Evolutionary conservation across 2,888 invertebrate genomes (phyloP), one percentile per base, ranked within the genome.

Genomic region (Hedya salicella): DNA sequence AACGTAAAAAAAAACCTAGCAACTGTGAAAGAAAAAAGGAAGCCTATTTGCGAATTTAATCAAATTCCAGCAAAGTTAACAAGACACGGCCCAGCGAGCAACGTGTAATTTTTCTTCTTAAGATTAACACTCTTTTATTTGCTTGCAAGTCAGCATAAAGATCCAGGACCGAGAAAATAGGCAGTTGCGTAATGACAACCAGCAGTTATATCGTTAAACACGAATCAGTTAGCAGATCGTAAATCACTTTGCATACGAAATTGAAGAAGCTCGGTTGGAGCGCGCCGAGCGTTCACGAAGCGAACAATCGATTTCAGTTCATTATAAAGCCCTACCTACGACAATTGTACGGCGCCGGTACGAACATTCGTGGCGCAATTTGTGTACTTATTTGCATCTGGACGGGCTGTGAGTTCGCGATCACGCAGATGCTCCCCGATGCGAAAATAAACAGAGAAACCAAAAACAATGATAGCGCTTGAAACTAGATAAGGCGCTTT

Each of bases 341-440:
- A 68, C 81, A 78, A 87, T 86, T 82, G 80, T 79, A 78, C 80
- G 81, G 82, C 80, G 82, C 85, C 81, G 78, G 82, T 82, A 83
- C 81, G 82, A 85, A 84, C 78, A 83, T 84, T 85, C 81, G 80
- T 79, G 78, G 80, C 71, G 87, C 86, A 89, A 89, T 89, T 89
- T 88, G 83, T 81, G 82, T 78, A 80, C 82, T 78, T 83, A 88
- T 89, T 89, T 86, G 85, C 86, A 87, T 87, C 83, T 78, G 75
- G 80, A 81, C 81, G 78, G 78, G 76, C 77, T 77, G 79, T 78
- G 78, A 77, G 77, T 79, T 84, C 78, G 80, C 74, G 81, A 82
- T 87, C 86, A 87, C 86, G 89, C 85, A 86, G 84, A 76, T 77
- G 71, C 73, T 78, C 74, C 73, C 75, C 77, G 75, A 84, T 82